These are phyloP conservation scores for Akabosia matsudoensis DNA, from an alignment of 1,140 invertebrate species.

Conservation along the genomic window DNA sequence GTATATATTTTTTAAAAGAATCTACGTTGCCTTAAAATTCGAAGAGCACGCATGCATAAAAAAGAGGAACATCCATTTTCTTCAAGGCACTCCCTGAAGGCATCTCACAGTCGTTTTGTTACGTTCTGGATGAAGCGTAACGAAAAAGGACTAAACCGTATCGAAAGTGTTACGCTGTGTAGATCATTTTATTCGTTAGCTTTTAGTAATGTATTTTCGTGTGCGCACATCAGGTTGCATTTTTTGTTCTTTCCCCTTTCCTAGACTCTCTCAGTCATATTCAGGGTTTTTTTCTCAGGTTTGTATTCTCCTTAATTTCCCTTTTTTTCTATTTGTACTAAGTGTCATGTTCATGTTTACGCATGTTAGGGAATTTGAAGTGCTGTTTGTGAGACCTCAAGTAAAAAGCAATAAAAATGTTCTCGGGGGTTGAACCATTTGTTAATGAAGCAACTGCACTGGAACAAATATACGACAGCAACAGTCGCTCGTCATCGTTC, in stretches of 20 bases:
- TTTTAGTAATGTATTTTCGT: not conserved
- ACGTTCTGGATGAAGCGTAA: not conserved
- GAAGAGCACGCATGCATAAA: not conserved
- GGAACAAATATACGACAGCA: conserved; percentile 23
- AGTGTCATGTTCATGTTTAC: not conserved
- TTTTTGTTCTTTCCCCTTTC: not conserved
- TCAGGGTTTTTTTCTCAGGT: not conserved
- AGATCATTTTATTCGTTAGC: not conserved
- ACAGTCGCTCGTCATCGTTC: conserved; percentile 13
- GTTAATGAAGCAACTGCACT: conserved; percentile 22
- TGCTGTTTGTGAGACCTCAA: not conserved
- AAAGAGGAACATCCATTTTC: not conserved
- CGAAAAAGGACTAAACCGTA: conserved; percentile 14
- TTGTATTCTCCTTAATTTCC: not conserved
- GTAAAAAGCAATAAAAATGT: not conserved
- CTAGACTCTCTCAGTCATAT: not conserved
- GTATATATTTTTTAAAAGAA: too few species aligned
- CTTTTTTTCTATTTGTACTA: not conserved
- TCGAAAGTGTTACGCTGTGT: conserved; percentile 3
- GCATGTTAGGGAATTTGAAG: not conserved
- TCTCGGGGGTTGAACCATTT: not conserved
- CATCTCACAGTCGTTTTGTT: conserved; percentile 11
- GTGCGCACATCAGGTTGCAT: not conserved
- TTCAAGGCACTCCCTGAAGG: not conserved
- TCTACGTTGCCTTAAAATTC: not conserved